phyloP scores from a whole-genome alignment of 2,797 vertebrate species.

The Characodon lateralis region DNA sequence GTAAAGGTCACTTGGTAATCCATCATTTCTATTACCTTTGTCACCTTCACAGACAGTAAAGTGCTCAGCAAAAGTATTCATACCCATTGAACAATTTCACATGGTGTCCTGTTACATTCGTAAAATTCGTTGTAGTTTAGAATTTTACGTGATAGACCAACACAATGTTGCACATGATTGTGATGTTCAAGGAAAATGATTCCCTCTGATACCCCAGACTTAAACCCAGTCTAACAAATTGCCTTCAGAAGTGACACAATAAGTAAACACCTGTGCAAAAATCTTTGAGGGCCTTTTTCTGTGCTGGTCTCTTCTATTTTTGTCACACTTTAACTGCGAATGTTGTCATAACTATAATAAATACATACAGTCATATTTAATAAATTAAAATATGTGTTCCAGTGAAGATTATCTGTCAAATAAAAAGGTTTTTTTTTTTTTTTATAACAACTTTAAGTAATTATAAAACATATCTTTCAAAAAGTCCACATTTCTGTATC shows the following conservation, averaged over 20 bases:
- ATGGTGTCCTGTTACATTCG: not conserved
- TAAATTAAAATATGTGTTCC: too few relatives aligned
- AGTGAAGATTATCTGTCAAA: too few relatives aligned
- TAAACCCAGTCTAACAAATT: not conserved
- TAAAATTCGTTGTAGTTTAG: not conserved
- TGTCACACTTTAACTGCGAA: too few relatives aligned
- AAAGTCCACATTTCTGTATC: too few relatives aligned
- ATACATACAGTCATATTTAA: too few relatives aligned
- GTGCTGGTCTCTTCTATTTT: too few relatives aligned
- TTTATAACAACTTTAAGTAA: too few relatives aligned
- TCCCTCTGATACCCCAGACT: not conserved
- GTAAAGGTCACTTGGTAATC: constrained; percentile 18
- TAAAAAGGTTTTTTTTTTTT: too few relatives aligned
- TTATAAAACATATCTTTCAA: too few relatives aligned
- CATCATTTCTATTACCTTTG: not conserved
- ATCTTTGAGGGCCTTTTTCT: too few relatives aligned
- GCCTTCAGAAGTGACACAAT: not conserved
- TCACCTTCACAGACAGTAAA: not conserved
- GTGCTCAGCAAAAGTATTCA: not conserved
- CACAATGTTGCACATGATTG: not conserved
- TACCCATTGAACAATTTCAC: not conserved
- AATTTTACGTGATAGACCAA: not conserved
- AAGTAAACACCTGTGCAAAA: not conserved
- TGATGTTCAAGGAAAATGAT: not conserved
- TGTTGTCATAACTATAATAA: too few relatives aligned